phyloP scores from a whole-genome alignment of 2,888 invertebrate genomes.

The Mimumesa dahlbomi region DNA sequence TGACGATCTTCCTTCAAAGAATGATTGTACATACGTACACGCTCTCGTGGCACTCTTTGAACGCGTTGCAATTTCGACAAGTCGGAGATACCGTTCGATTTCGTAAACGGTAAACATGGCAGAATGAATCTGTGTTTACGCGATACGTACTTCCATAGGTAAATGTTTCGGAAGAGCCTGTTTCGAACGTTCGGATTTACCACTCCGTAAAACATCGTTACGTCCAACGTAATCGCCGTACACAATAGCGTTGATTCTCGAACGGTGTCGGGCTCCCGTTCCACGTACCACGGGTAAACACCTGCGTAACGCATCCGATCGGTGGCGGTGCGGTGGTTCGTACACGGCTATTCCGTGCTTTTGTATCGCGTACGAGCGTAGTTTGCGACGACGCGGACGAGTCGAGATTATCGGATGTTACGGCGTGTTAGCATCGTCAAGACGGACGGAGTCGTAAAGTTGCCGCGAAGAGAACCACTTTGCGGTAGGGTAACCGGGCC shows the following conservation, averaged over 20 bases:
- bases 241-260: conserved; percentile 4
- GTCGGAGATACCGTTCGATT: conserved; percentile 3
- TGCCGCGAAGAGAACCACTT: conserved; percentile 37
- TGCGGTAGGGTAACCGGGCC: conserved; percentile 42
- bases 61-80: no score
- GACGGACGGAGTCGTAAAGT: conserved; percentile 58
- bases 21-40: no score
- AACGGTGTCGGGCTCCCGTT: conserved; percentile 11
- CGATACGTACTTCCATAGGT: no score
- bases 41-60: no score
- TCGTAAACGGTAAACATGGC: background rate
- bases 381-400: conserved; percentile 49
- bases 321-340: no score
- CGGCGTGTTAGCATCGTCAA: conserved; percentile 39
- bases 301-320: background rate
- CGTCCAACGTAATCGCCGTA: background rate
- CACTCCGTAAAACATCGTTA: conserved; percentile 33
- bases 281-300: conserved; percentile 26
- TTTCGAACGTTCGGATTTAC: conserved; percentile 20
- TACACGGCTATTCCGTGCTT: no score
- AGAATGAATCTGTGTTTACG: background rate
- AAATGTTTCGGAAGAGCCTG: conserved; percentile 2
- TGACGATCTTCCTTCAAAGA: no score
- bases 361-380: conserved; percentile 25
- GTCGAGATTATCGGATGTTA: conserved; percentile 60